Evolutionary conservation across 2,113 vertebrate genomes (phyloP), one percentile per base, ranked within the genome.

Genomic region (Lagopus leucura): DNA sequence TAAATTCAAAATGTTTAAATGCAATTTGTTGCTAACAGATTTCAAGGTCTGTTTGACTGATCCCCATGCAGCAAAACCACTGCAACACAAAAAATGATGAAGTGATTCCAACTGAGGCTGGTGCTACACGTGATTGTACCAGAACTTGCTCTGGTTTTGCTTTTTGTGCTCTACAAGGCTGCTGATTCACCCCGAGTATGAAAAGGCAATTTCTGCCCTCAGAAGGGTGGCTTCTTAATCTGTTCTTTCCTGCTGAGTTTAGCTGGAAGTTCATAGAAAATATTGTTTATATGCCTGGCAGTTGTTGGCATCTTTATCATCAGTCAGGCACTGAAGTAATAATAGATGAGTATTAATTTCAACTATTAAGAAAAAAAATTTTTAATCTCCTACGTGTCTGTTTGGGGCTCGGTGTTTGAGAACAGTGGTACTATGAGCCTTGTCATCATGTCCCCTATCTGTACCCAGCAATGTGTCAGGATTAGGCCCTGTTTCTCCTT

Each of bases 1-100:
- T 96, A 93, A 94, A 93, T 90, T 92, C 65, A 79, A 86, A 84
- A 82, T 75, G 71, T 74, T 92, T 73, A 91, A 86, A 74, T 79
- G 65, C 82, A 87, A 76, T 94, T 93, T 65, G 83, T 77, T 90
- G 45, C 67, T 95, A 87, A 72, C 58, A 92, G 64, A 92, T 95
- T 95, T 89, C 83, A 94, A 93, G 77, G 83, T 89, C 85, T 88
- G 77, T 91, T 88, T 91, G 86, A 86, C 47, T 64, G 69, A 92
- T 52, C 34, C 36, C 58, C 54, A 64, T 24, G 43, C 60, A 82
- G 86, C 21, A 38, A 89, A 86, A 86, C 52, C 65, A 80, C 54
- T 1, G 2, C 50, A 78, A 73, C 30, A 54, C 60, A 76, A 83
- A 55, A 14, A 52, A 48, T 40, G 40, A 69, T 58, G 72, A 54